phyloP scores from a whole-genome alignment of 30 jellyfish, hydroid and myxozoan genomes.

The Mastigias papua region DNA sequence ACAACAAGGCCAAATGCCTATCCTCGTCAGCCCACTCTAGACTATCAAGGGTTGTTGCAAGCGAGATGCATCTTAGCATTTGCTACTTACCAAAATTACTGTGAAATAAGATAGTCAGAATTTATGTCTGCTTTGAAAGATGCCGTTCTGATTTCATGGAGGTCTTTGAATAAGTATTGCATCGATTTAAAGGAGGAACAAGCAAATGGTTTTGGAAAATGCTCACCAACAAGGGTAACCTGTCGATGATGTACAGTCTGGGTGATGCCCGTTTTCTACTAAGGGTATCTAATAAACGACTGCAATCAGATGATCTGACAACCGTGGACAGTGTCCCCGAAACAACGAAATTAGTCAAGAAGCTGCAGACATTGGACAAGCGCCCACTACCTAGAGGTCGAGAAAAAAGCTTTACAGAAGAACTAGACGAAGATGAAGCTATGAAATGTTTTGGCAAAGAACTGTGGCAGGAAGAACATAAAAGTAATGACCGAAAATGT shows the following conservation, averaged over 20 bases:
- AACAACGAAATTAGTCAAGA: slow-evolving; percentile 12
- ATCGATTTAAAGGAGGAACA: slow-evolving; percentile 17
- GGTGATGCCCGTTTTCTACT: slow-evolving; percentile 60
- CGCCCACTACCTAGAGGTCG: too few relatives aligned
- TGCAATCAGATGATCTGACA: slow-evolving; percentile 37
- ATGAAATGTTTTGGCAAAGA: too few relatives aligned
- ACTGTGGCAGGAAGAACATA: too few relatives aligned
- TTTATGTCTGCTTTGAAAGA: too few relatives aligned
- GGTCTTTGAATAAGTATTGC: slow-evolving; percentile 11
- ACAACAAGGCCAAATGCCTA: neutral
- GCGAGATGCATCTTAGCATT: too few relatives aligned
- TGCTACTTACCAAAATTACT: too few relatives aligned
- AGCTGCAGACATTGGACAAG: too few relatives aligned
- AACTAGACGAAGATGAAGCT: too few relatives aligned
- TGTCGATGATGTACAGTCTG: slow-evolving; percentile 35
- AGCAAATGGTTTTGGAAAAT: slow-evolving; percentile 45
- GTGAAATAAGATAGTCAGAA: too few relatives aligned
- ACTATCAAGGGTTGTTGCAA: slow-evolving; percentile 36
- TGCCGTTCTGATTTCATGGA: too few relatives aligned
- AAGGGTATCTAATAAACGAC: slow-evolving; percentile 29
- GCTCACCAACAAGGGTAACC: slow-evolving; percentile 56
- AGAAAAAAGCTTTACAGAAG: too few relatives aligned
- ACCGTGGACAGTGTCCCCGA: slow-evolving; percentile 25
- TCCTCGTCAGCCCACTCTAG: neutral
- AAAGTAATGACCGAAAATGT: too few relatives aligned